phyloP scores from a whole-genome alignment of 1,140 invertebrate genomes.

The Megalopta genalis region DNA sequence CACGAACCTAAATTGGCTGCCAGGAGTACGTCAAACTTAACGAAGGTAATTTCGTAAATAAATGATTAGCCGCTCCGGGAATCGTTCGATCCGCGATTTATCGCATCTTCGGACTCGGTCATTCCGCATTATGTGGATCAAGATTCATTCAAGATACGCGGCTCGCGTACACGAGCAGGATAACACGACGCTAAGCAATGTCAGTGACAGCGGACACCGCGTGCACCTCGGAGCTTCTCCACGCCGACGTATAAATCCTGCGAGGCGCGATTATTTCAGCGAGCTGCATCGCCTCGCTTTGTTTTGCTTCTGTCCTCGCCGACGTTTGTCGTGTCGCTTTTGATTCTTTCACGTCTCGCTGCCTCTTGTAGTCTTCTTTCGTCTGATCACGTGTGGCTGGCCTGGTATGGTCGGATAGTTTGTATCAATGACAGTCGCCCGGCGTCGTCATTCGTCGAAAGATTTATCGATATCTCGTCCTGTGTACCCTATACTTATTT shows the following conservation, averaged over 20 bases:
- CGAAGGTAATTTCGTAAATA: too few species aligned
- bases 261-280: conserved; percentile 58
- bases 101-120: conserved; percentile 2
- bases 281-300: conserved; percentile 40
- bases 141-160: conserved; percentile 31
- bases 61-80: too few species aligned
- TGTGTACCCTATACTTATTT: conserved; percentile 9
- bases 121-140: conserved; percentile 9
- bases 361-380: conserved; percentile 43
- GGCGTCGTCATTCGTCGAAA: conserved; percentile 20
- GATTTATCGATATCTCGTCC: conserved; percentile 28
- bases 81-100: background rate
- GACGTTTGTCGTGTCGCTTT: conserved; percentile 49
- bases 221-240: conserved; percentile 23
- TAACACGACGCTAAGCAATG: conserved; percentile 39
- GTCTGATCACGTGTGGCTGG: conserved; percentile 35
- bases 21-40: too few species aligned
- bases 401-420: conserved; percentile 29
- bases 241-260: conserved; percentile 49
- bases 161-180: background rate
- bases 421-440: conserved; percentile 52
- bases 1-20: too few species aligned
- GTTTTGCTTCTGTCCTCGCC: conserved; percentile 53
- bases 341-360: conserved; percentile 55
- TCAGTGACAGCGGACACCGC: conserved; percentile 32